A percentile compares a stretch with the other conserved stretches of the same genome.
These are phyloP conservation scores for Euplexia lucipara DNA, from an alignment of 2,888 invertebrate genomes.

Conservation along the genomic window DNA sequence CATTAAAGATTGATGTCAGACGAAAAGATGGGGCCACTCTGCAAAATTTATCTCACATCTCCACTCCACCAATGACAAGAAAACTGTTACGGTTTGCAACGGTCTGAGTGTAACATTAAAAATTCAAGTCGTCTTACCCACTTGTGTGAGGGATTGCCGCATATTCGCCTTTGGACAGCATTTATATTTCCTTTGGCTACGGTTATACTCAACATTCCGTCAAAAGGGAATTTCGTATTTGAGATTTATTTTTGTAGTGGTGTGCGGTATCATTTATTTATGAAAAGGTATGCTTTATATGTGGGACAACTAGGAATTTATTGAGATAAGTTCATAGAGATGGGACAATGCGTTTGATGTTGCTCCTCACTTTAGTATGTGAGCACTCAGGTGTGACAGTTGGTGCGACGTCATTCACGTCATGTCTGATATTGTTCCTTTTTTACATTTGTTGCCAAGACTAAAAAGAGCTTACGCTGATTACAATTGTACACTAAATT, in stretches of 20 bases:
- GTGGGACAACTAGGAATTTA: constrained; percentile 32
- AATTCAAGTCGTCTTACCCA: constrained; percentile 90
- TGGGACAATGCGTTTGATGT: constrained; percentile 27
- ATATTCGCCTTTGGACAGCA: constrained; percentile 90
- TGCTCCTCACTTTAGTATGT: constrained; percentile 1
- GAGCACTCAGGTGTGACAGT: constrained; percentile 5
- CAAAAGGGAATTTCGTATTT: constrained; percentile 76
- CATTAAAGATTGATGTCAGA: constrained; percentile 90
- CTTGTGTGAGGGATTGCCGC: constrained; percentile 91
- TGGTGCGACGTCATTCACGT: neutral
- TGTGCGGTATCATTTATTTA: constrained; percentile 63
- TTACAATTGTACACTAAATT: constrained; percentile 5
- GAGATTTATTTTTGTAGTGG: constrained; percentile 69
- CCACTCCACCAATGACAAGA: constrained; percentile 90
- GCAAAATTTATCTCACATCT: constrained; percentile 91
- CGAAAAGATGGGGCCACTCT: constrained; percentile 91
- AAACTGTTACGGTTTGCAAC: constrained; percentile 91
- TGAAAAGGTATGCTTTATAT: constrained; percentile 49
- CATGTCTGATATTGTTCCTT: neutral
- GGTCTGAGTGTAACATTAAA: constrained; percentile 91
- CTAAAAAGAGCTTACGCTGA: neutral
- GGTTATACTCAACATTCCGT: constrained; percentile 78
- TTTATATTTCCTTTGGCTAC: constrained; percentile 90
- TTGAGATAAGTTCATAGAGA: constrained; percentile 15
- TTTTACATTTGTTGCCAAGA: constrained; percentile 5